Evolutionary conservation across 2,888 invertebrate species (phyloP).

Genomic region (Hirtodrosophila alboralis): DNA sequence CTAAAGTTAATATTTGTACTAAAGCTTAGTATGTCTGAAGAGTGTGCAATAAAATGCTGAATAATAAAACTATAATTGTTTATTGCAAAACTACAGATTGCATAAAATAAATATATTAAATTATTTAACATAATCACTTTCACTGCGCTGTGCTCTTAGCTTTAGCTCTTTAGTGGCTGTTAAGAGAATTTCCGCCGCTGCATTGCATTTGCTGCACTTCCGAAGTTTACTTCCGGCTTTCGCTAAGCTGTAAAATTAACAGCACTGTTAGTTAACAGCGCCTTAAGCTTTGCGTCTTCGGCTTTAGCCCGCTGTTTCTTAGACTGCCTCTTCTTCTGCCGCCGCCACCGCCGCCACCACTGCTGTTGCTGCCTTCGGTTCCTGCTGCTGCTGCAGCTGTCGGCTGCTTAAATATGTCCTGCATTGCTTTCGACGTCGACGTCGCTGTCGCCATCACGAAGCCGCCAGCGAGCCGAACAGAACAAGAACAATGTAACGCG

Average conservation of each 20-base stretch:
- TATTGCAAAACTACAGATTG: background rate
- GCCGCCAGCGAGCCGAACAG: constrained; percentile 34
- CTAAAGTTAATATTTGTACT: constrained; percentile 7
- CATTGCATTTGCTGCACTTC: constrained; percentile 45
- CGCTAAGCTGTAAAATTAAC: constrained; percentile 31
- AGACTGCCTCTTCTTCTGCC: too few species aligned
- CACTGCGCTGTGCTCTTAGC: constrained; percentile 30
- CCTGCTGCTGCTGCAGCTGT: constrained; percentile 22
- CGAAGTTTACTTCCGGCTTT: constrained; percentile 47
- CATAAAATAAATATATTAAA: background rate
- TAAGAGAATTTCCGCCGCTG: constrained; percentile 22
- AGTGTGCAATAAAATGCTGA: background rate
- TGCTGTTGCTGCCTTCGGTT: constrained; percentile 12
- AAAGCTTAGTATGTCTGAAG: background rate
- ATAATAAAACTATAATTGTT: background rate
- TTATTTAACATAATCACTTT: constrained; percentile 21
- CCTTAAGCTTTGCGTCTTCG: constrained; percentile 37
- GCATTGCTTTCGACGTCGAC: constrained; percentile 20
- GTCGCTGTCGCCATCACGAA: constrained; percentile 18
- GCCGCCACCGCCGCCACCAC: constrained; percentile 6
- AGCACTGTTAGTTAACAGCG: constrained; percentile 28
- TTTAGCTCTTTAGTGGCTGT: constrained; percentile 28
- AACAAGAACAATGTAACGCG: constrained; percentile 45
- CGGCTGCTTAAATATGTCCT: constrained; percentile 30
- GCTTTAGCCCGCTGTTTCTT: constrained; percentile 1